Conservation (phyloP, 2,888 invertebrate species). For the Conchocele bisecta region DNA sequence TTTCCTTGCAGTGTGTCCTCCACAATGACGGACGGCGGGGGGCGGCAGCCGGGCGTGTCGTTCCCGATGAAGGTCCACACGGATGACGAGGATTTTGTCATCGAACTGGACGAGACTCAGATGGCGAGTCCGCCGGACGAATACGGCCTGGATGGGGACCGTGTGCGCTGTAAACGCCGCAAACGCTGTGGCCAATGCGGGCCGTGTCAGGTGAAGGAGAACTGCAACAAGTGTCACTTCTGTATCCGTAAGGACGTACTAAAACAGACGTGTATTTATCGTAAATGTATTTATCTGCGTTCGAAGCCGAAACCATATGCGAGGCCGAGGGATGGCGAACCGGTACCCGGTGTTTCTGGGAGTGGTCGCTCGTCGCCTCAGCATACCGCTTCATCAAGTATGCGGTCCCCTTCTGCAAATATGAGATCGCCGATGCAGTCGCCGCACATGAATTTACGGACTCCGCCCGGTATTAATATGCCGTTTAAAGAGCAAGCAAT, state of each 20-base stretch:
- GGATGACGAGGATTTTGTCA: constrained; percentile 68
- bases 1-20: neutral
- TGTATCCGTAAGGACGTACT: constrained; percentile 75
- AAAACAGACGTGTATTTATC: constrained; percentile 77
- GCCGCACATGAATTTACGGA: neutral
- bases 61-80: constrained; percentile 67
- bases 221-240: constrained; percentile 77
- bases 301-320: constrained; percentile 68
- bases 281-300: constrained; percentile 77
- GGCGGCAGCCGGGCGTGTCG: constrained; percentile 45
- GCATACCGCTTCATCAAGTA: constrained; percentile 8
- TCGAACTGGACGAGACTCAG: constrained; percentile 55
- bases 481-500: constrained; percentile 39
- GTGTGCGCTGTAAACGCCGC: constrained; percentile 71
- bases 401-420: constrained; percentile 3
- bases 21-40: constrained; percentile 45
- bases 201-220: constrained; percentile 78
- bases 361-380: constrained; percentile 24
- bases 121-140: constrained; percentile 45
- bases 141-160: constrained; percentile 60
- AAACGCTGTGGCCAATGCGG: constrained; percentile 77
- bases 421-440: constrained; percentile 32
- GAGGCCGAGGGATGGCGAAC: constrained; percentile 49
- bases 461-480: too few relatives aligned
- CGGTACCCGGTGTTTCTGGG: too few relatives aligned